Conservation (phyloP, 2,797 vertebrate species). For the Pseudochromis fuscus region DNA sequence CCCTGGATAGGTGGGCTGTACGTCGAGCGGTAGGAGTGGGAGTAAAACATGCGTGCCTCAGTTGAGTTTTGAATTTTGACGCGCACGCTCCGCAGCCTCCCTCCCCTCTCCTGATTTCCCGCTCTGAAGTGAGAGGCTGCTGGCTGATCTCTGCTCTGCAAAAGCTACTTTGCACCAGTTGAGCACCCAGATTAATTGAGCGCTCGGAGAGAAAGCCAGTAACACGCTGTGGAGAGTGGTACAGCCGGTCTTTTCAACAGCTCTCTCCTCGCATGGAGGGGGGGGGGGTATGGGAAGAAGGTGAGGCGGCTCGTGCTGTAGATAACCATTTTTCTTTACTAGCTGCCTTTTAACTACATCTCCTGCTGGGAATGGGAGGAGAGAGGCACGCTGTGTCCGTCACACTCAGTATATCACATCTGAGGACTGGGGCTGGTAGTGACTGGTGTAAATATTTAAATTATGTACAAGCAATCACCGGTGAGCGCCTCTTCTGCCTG, state of each 20-base stretch:
- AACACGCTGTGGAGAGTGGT: conserved; percentile 49
- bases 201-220: conserved; percentile 57
- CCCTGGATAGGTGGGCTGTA: conserved; percentile 63
- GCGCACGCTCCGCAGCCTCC: conserved; percentile 44
- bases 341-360: conserved; percentile 59
- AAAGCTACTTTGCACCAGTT: conserved; percentile 67
- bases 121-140: conserved; percentile 56
- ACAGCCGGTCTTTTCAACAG: conserved; percentile 60
- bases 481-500: conserved; percentile 10
- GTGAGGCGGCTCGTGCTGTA: conserved; percentile 50
- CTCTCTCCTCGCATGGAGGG: conserved; percentile 50
- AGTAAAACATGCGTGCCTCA: conserved; percentile 53
- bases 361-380: conserved; percentile 52
- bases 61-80: conserved; percentile 73
- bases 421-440: conserved; percentile 9
- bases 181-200: conserved; percentile 75
- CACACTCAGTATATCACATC: conserved; percentile 21
- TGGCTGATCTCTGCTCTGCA: conserved; percentile 46
- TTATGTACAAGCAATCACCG: conserved; percentile 29
- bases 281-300: conserved; percentile 48
- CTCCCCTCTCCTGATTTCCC: conserved; percentile 42
- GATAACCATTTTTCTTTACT: conserved; percentile 50
- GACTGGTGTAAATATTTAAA: conserved; percentile 52
- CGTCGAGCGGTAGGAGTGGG: conserved; percentile 53
- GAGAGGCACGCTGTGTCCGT: conserved; percentile 38